Evolutionary conservation across 2,113 vertebrate species (phyloP).

Genomic region (Pteronura brasiliensis): DNA sequence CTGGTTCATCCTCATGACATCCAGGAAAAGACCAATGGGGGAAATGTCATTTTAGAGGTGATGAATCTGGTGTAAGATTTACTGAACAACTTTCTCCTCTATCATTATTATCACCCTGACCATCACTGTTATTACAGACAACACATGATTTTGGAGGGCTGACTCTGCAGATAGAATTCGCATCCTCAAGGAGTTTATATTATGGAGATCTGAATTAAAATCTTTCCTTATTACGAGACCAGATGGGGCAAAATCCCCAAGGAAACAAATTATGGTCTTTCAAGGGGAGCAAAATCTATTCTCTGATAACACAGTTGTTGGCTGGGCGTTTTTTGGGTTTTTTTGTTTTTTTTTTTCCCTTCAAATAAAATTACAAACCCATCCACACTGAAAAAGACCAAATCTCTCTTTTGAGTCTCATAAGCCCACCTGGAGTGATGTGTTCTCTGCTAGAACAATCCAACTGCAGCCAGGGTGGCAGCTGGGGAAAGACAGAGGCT

Average conservation of each 20-base stretch:
- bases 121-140: not conserved
- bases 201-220: not conserved
- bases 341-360: not conserved
- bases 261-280: not conserved
- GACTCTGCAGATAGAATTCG: not conserved
- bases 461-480: not conserved
- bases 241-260: not conserved
- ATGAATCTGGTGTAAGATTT: not conserved
- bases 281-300: not conserved
- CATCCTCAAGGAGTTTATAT: not conserved
- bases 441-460: not conserved
- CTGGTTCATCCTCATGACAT: not conserved
- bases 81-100: not conserved
- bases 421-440: not conserved
- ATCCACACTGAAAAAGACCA: not conserved
- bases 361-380: not conserved
- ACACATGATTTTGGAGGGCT: not conserved
- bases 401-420: not conserved
- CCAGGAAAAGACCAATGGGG: not conserved
- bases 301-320: not conserved
- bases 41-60: not conserved
- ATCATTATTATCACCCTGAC: not conserved
- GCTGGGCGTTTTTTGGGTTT: not conserved
- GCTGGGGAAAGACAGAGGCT: not conserved
- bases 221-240: not conserved